Percentiles rank a stretch among this genome's conserved stretches.
Evolutionary conservation across 64 coral and sea anemone genomes (phyloP).

Genomic region (Actinia equina): DNA sequence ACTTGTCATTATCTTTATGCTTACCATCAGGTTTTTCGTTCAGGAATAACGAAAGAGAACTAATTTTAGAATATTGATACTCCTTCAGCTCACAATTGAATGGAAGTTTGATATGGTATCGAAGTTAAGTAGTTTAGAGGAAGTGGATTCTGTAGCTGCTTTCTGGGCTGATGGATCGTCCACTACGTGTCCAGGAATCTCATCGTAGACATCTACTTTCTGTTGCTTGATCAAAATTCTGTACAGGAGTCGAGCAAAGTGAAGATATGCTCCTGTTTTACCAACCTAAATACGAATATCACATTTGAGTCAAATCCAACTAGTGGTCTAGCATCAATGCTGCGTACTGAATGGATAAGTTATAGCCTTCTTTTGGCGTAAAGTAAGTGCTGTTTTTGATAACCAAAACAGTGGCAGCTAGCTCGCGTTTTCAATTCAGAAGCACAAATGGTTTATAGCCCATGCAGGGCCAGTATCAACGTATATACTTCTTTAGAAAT

Average conservation of each 20-base stretch:
- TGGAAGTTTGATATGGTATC: slow-evolving; percentile 49
- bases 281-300: slow-evolving; percentile 62
- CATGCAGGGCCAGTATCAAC: no score
- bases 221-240: slow-evolving; percentile 76
- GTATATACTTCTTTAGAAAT: background rate
- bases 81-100: slow-evolving; percentile 45
- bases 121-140: slow-evolving; percentile 54
- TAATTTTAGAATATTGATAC: slow-evolving; percentile 24
- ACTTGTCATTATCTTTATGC: background rate
- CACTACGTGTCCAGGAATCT: slow-evolving; percentile 25
- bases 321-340: no score
- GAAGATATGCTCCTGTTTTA: slow-evolving; percentile 82
- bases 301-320: no score
- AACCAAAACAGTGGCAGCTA: no score
- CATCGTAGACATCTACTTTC: slow-evolving; percentile 89
- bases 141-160: background rate
- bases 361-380: background rate
- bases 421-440: no score
- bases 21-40: background rate
- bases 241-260: slow-evolving; percentile 83
- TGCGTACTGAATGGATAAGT: background rate
- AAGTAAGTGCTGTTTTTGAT: background rate
- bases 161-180: slow-evolving; percentile 17
- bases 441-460: no score
- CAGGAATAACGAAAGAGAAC: slow-evolving; percentile 19